phyloP scores from a whole-genome alignment of 2,113 vertebrate species.

The Neolamprologus variostigma region DNA sequence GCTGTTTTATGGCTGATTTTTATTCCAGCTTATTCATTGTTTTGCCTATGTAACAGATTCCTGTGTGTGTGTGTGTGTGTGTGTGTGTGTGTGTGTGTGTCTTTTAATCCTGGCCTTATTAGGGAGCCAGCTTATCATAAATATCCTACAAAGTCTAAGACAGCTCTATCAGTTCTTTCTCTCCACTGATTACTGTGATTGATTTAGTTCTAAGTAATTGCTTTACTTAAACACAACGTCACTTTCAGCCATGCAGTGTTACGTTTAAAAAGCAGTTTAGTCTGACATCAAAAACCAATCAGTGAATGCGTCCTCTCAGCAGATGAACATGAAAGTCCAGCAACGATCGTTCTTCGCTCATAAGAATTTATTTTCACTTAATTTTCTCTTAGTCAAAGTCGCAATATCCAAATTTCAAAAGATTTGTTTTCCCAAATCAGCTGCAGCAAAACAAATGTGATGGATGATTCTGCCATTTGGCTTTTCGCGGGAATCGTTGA shows the following conservation, averaged over 20 bases:
- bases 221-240: neutral
- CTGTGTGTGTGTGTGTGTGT: neutral
- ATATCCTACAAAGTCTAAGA: neutral
- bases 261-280: neutral
- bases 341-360: neutral
- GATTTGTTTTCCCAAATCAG: neutral
- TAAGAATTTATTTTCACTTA: neutral
- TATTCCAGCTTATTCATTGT: slow-evolving; percentile 23
- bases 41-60: slow-evolving; percentile 36
- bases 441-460: neutral
- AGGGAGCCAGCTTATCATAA: slow-evolving; percentile 14
- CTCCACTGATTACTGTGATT: neutral
- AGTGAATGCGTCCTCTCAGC: neutral
- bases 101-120: neutral
- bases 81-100: neutral
- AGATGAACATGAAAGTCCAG: neutral
- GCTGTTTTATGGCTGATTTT: slow-evolving; percentile 24
- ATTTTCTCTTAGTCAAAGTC: neutral
- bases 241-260: neutral
- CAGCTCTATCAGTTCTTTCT: neutral
- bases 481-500: neutral
- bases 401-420: neutral
- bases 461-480: neutral
- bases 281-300: neutral
- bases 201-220: neutral